Conservation (phyloP, 2,888 invertebrate species). For the Pteria penguin region DNA sequence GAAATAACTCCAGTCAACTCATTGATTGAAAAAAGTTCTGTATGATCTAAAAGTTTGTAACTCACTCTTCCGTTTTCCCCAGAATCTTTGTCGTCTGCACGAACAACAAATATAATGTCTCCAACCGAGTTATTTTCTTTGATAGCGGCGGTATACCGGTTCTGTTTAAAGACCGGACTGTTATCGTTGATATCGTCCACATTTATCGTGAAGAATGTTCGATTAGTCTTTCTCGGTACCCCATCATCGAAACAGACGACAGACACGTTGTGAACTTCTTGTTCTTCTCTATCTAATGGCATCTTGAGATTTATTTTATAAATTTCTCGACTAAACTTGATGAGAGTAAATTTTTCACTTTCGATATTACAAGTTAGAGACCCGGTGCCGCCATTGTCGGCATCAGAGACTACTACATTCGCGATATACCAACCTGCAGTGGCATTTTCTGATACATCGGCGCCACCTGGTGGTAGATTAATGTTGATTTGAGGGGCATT, state of each 20-base stretch:
- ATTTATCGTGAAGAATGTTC: conserved; percentile 61
- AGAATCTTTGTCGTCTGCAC: conserved; percentile 69
- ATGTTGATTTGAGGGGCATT: conserved; percentile 92
- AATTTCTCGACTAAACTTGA: conserved; percentile 54
- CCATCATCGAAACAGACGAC: conserved; percentile 72
- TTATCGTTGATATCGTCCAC: conserved; percentile 76
- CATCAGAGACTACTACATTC: conserved; percentile 88
- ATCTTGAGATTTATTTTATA: conserved; percentile 65
- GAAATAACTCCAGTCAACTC: conserved; percentile 63
- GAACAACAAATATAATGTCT: conserved; percentile 61
- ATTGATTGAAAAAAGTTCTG: conserved; percentile 61
- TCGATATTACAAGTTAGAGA: conserved; percentile 64
- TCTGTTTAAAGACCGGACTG: conserved; percentile 65
- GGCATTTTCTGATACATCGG: conserved; percentile 83
- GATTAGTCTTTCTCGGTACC: conserved; percentile 57
- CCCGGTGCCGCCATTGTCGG: conserved; percentile 69
- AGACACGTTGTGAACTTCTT: conserved; percentile 62
- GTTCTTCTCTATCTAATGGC: conserved; percentile 68
- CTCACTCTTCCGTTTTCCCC: conserved; percentile 60
- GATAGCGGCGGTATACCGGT: conserved; percentile 61
- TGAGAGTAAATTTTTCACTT: conserved; percentile 62
- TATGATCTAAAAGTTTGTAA: conserved; percentile 44
- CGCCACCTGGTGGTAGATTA: conserved; percentile 89
- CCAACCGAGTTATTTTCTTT: conserved; percentile 71
- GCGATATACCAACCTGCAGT: conserved; percentile 94